Evolutionary conservation across 2,113 vertebrate genomes (phyloP).

Genomic region (Indicator indicator): DNA sequence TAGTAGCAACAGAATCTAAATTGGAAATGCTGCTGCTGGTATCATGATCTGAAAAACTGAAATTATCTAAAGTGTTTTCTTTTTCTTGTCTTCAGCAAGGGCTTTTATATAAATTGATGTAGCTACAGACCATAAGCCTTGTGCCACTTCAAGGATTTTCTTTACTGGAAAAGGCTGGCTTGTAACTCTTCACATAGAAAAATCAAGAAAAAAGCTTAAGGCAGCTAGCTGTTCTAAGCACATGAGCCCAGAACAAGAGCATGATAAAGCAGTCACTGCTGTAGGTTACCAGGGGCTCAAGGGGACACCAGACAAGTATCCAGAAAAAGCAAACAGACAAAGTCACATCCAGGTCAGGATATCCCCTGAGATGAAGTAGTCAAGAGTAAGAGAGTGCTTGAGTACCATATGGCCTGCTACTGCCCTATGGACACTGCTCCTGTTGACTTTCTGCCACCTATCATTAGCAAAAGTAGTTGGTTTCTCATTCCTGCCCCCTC

Average conservation of each 20-base stretch:
- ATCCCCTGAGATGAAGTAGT: neutral
- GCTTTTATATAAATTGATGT: slow-evolving; percentile 27
- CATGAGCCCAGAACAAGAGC: neutral
- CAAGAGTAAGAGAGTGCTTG: neutral
- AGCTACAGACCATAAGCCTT: neutral
- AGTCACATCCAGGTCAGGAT: neutral
- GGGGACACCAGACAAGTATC: neutral
- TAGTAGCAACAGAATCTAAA: neutral
- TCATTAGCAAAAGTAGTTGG: neutral
- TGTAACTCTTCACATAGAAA: neutral
- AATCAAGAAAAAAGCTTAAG: neutral
- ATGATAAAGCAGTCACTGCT: neutral
- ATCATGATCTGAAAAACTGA: neutral
- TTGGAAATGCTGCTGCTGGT: neutral
- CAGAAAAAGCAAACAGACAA: neutral
- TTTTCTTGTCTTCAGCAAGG: slow-evolving; percentile 17
- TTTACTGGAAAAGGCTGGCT: neutral
- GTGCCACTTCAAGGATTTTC: slow-evolving; percentile 35
- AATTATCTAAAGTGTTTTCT: slow-evolving; percentile 19
- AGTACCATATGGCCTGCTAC: neutral
- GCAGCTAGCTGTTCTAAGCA: neutral
- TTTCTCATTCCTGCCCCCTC: neutral
- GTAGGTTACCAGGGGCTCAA: neutral
- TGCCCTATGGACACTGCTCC: neutral
- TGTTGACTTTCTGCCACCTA: neutral